Base-by-base conservation (phyloP, 2,113 vertebrate species). In the Lepus americanus region DNA sequence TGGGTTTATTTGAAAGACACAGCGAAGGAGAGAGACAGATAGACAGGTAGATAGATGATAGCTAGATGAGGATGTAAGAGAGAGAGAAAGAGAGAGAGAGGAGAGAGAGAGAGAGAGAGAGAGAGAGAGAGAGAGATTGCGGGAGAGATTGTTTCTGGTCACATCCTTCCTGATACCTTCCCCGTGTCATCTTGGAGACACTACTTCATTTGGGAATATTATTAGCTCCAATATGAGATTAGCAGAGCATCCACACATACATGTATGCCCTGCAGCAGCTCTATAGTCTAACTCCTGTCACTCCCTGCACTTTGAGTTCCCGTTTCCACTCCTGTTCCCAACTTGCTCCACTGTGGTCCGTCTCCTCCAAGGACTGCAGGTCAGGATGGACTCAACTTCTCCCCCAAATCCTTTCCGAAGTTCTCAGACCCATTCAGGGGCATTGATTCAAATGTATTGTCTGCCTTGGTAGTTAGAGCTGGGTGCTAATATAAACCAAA, bases 221-320 rank as follows among this genome's bases (percentile, higher is more conserved):
- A 9, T 17, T 72, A 49, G 14, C 51, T 29, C 1, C 0, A 4
- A 66, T 4, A 5, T 20, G 36, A 9, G 7, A 44, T 61, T 89
- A 27, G 27, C 1, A 69, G 6, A 51, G 5, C n/a, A 8, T 23
- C 13, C 20, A 4, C 17, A 6, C 9, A 36, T 5, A 13, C 7
- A 0, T 23, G 9, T 44, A 10, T 4, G 29, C 2, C 4, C 0
- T 4, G 12, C 4, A 64, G 33, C 4, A 3, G n/a, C n/a, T 73
- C 0, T 13, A 0, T 2, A 25, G 25, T 4, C 27, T 20, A 67
- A 1, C 2, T n/a, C 13, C 33, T 10, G 14, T 4, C 19, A 11
- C 6, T 36, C 10, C 9, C 2, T 5, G 3, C 3, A 12, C 13
- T 0, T 0, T 31, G 2, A 1, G 1, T 14, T 6, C 51, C 53